phyloP scores from a whole-genome alignment of 2,113 vertebrate species.

The Emberiza fucata region DNA sequence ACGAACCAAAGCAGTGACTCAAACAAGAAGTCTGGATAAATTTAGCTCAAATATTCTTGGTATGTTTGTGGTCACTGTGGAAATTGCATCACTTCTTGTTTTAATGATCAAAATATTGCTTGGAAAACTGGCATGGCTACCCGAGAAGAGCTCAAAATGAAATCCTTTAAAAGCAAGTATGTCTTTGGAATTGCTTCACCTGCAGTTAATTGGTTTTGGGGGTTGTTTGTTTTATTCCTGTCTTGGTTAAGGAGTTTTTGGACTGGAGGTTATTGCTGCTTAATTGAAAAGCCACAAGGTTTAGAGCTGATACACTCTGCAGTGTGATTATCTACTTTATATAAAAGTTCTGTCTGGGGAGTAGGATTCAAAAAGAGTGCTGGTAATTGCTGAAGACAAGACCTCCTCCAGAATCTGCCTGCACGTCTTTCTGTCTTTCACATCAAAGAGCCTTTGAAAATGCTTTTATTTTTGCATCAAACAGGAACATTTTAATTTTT shows the following conservation, averaged over 20 bases:
- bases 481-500: not conserved
- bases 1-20: not conserved
- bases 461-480: slow-evolving; percentile 41
- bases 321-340: not conserved
- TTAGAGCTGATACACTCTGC: not conserved
- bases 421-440: not conserved
- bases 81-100: slow-evolving; percentile 38
- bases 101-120: slow-evolving; percentile 47
- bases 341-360: not conserved
- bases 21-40: slow-evolving; percentile 38
- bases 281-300: slow-evolving; percentile 6
- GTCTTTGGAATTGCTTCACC: not conserved
- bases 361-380: not conserved
- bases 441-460: slow-evolving; percentile 43
- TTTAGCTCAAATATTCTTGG: slow-evolving; percentile 63
- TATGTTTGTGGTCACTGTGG: slow-evolving; percentile 63
- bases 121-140: not conserved
- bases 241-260: not conserved
- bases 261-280: not conserved
- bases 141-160: not conserved
- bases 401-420: not conserved
- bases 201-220: not conserved
- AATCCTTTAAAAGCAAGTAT: not conserved
- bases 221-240: not conserved
- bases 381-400: not conserved